Conservation (phyloP, 2,113 vertebrate species). For the Saimiri boliviensis region DNA sequence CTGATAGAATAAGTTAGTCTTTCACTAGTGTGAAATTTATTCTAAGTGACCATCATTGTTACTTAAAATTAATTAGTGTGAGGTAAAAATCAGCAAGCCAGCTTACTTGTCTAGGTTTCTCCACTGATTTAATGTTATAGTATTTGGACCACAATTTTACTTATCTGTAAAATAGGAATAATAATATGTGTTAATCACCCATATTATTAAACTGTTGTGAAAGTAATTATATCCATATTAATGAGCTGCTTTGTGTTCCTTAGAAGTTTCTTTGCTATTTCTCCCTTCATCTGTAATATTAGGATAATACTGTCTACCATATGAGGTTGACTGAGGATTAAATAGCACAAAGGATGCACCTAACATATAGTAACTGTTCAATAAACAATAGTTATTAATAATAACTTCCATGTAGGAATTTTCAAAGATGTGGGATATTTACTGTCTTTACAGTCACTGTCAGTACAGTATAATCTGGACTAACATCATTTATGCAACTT, state of each 20-base stretch:
- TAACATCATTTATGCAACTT: neutral
- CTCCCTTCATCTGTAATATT: neutral
- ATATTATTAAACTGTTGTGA: neutral
- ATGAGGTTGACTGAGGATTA: neutral
- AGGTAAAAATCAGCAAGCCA: neutral
- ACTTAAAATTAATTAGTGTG: neutral
- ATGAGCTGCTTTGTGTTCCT: neutral
- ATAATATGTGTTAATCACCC: neutral
- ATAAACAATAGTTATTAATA: neutral
- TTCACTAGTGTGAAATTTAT: neutral
- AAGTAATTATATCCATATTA: constrained; percentile 12
- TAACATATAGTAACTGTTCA: neutral
- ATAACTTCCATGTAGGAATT: neutral
- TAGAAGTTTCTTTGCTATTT: neutral
- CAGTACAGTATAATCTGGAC: neutral
- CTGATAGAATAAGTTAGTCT: neutral
- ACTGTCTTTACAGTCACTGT: neutral
- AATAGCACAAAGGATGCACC: neutral
- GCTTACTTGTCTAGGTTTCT: constrained; percentile 10
- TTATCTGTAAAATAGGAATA: neutral
- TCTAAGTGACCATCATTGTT: neutral
- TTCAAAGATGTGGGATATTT: neutral
- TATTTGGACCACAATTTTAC: neutral
- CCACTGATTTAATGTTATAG: neutral
- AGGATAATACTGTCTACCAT: neutral